A percentile compares a stretch with the other conserved stretches of the same genome.
Conservation (phyloP, 2,888 invertebrate genomes). For the Mythimna pallens region DNA sequence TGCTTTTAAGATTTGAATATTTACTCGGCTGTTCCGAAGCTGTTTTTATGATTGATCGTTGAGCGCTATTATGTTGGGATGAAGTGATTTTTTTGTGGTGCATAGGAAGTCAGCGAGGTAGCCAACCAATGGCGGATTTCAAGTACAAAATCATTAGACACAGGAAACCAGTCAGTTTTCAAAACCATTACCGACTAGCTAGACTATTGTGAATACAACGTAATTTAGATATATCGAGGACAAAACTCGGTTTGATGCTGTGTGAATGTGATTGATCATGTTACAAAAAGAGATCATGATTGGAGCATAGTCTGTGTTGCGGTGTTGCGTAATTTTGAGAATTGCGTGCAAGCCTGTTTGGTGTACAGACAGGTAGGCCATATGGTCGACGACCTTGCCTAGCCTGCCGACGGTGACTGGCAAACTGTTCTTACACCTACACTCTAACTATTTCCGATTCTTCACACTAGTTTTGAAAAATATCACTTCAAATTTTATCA, state of each 20-base stretch:
- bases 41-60: constrained; percentile 31
- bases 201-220: constrained; percentile 42
- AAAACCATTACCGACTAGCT: constrained; percentile 36
- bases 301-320: constrained; percentile 37
- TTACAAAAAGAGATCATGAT: constrained; percentile 66
- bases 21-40: not conserved
- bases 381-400: constrained; percentile 86
- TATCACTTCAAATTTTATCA: constrained; percentile 46
- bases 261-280: constrained; percentile 54
- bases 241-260: constrained; percentile 32
- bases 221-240: constrained; percentile 61
- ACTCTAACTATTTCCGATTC: constrained; percentile 75
- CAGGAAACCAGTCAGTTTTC: constrained; percentile 67
- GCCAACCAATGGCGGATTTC: constrained; percentile 64
- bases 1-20: constrained; percentile 27
- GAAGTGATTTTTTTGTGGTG: constrained; percentile 66
- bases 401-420: constrained; percentile 73
- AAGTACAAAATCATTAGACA: constrained; percentile 74
- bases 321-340: constrained; percentile 71
- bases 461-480: constrained; percentile 64
- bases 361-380: constrained; percentile 77
- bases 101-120: constrained; percentile 73
- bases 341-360: constrained; percentile 66
- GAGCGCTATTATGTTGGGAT: constrained; percentile 51
- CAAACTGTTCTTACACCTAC: constrained; percentile 80